Evolutionary conservation across 2,888 invertebrate genomes (phyloP).

Genomic region (Nycteola revayana): DNA sequence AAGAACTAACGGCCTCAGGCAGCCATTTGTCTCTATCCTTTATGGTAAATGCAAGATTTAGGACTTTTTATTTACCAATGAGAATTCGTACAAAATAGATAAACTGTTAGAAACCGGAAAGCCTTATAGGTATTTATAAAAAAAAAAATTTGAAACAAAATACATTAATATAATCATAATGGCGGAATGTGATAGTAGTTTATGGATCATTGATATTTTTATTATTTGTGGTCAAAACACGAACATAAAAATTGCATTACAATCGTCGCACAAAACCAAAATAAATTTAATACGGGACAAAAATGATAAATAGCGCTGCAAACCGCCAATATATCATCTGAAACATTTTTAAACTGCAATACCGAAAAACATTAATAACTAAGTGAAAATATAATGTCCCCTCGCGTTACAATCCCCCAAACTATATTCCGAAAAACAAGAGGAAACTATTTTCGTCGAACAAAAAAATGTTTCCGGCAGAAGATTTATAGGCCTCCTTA

Average conservation of each 20-base stretch:
- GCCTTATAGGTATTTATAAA: no score
- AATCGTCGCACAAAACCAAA: constrained; percentile 23
- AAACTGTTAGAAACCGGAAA: background rate
- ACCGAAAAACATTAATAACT: constrained; percentile 56
- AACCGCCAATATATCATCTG: constrained; percentile 36
- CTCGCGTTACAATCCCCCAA: constrained; percentile 34
- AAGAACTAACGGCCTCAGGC: constrained; percentile 53
- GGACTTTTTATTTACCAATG: constrained; percentile 46
- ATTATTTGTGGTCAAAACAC: background rate
- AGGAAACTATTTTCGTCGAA: constrained; percentile 78
- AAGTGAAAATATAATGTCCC: constrained; percentile 42
- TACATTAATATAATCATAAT: no score
- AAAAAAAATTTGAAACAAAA: no score
- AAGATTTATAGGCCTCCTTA: constrained; percentile 72
- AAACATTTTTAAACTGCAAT: constrained; percentile 47
- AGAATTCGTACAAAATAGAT: constrained; percentile 18
- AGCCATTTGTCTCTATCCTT: constrained; percentile 74
- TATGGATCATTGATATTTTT: no score
- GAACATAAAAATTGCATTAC: constrained; percentile 21
- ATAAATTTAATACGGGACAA: constrained; percentile 26
- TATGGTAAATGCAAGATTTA: constrained; percentile 72
- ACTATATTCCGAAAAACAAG: constrained; percentile 65
- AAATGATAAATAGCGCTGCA: constrained; percentile 39
- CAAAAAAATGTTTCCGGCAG: constrained; percentile 75
- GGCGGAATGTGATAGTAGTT: no score